Base-by-base conservation (phyloP, 2,113 vertebrate species). In the Ceratotherium simum region DNA sequence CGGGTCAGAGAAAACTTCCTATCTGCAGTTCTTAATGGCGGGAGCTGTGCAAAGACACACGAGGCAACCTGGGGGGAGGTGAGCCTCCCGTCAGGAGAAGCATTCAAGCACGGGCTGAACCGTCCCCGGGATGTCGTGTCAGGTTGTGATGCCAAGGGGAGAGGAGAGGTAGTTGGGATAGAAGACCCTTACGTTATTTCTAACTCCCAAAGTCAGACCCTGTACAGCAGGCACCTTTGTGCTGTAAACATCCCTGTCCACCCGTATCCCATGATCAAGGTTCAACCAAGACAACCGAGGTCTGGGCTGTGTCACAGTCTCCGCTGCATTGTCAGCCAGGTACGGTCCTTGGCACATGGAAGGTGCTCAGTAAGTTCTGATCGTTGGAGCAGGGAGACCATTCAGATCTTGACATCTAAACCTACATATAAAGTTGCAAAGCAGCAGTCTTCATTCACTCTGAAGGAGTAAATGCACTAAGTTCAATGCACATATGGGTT, bases 1-100 rank as follows among this genome's bases (percentile, higher is more conserved):
- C 58, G 86, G 95, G 91, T 95, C 94, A 94, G 92, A 94, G 91
- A 88, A 92, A 83, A 82, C 92, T 75, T 96, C 90, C 97, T 96
- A 46, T 92, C 79, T 84, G 54, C n/a, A 65, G 46, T 58, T 93
- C 12, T 64, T 39, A 65, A 69, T 83, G 94, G 80, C 12, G n/a
- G 67, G 79, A 70, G 58, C 69, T 64, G 31, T 36, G 82, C 72
- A 39, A 56, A 96, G 67, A 54, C 51, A 23, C 17, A n/a, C 42
- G 17, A n/a, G 86, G 39, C 84, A 75, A 25, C 36, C 33, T 42
- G 0, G 65, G 48, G 58, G 42, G 25, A 10, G 56, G 72, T 64
- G 69, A 73, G 78, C 56, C 79, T 92, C 70, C 79, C 33, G n/a
- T 89, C 65, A 78, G 83, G 83, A 83, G 72, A 82, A 85, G 84